Evolutionary conservation across 2,113 vertebrate species (phyloP), one percentile per base, ranked within the genome.

Genomic region (Heterotilapia buettikoferi): DNA sequence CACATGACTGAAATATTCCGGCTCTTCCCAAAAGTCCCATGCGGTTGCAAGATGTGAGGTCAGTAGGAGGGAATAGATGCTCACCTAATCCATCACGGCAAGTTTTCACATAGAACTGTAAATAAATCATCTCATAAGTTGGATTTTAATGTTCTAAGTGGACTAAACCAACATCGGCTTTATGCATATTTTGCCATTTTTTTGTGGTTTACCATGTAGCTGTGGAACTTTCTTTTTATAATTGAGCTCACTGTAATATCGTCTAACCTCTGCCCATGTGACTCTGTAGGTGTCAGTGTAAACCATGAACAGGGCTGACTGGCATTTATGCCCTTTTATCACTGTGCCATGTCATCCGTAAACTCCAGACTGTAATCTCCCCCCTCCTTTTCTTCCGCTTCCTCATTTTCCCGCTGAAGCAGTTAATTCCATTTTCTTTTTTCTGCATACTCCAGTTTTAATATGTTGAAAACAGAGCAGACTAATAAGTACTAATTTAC

Each of bases 401-500:
- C 78, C 40, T 82, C 36, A 82, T 88, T 91, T 82, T 73, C 50
- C 86, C 33, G 33, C 78, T 53, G 50, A 88, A 85, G 83, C 61
- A 81, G 38, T 91, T 94, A 53, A 94, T 94, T 91, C 80, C 14
- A 66, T 71, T 87, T 90, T 43, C 8, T 71, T 82, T 53, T 89
- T 82, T 63, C 59, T 83, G 47, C 79, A 88, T 79, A 73, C 81
- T 86, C 76, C 52, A 66, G 56, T 88, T 94, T 92, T 94, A 90
- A 93, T 88, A 90, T 90, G 87, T 88, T 91, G 88, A 92, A 92
- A 93, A 80, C 78, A 90, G 73, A 83, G 89, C 91, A 92, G 90
- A 95, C 94, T 95, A 95, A 94, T 94, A 94, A 94, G 91, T 90
- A 84, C 86, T 94, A 87, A 95, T 95, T 94, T 91, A 90, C 57